These are phyloP conservation scores for Tetramorium simillimum DNA, from an alignment of 1,140 invertebrate genomes.

Conservation along the genomic window DNA sequence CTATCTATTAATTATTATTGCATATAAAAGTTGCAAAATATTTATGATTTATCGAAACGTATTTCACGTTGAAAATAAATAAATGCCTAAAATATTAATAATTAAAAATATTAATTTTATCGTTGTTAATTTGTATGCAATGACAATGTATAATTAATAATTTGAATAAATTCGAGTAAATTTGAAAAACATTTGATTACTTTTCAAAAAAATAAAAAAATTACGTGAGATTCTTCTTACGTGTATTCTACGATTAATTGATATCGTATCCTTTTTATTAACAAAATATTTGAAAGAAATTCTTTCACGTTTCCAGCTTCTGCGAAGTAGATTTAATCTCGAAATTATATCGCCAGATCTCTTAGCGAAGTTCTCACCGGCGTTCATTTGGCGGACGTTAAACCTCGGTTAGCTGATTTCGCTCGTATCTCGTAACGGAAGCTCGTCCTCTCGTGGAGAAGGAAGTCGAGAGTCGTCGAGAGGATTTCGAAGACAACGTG, in stretches of 20 bases:
- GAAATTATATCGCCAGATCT: slow-evolving; percentile 12
- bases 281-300: neutral
- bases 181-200: neutral
- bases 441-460: slow-evolving; percentile 46
- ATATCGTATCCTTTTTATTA: neutral
- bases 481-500: slow-evolving; percentile 46
- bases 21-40: neutral
- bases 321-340: neutral
- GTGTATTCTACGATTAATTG: neutral
- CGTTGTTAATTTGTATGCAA: neutral
- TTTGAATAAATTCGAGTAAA: neutral
- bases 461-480: slow-evolving; percentile 56
- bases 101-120: too few relatives aligned
- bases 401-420: slow-evolving; percentile 65
- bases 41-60: neutral
- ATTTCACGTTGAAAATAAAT: neutral
- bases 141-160: neutral
- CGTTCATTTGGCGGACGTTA: slow-evolving; percentile 62
- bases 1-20: neutral
- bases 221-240: neutral
- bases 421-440: slow-evolving; percentile 32
- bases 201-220: neutral
- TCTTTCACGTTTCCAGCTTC: neutral
- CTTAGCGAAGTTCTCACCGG: neutral
- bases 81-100: neutral